Evolutionary conservation across 2,113 vertebrate species (phyloP), one percentile per base, ranked within the genome.

Genomic region (Barnardius zonarius): DNA sequence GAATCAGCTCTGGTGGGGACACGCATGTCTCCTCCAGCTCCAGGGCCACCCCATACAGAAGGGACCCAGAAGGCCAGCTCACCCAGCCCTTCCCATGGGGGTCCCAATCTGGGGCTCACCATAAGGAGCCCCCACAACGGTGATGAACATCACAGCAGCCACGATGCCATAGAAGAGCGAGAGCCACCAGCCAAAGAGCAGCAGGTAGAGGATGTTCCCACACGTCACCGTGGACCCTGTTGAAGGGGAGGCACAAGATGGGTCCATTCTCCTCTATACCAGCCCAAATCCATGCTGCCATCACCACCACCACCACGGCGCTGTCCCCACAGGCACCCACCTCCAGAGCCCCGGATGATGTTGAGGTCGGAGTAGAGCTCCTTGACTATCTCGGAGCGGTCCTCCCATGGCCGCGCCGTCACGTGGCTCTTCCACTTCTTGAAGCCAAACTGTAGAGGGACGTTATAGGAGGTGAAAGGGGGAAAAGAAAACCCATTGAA

Each of bases 351-450:
- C 66, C 97, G 98, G 43, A 99, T 55, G 23, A 97, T 46, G 1
- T 97, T 98, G 27, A 99, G 98, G 49, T 99, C 98, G 0, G 98
- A 98, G 95, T 99, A 98, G 55, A 99, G 98, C 91, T 99, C 98
- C 83, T 98, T 98, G 90, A 98, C 97, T 0, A 98, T 97, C 23
- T 98, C 98, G 0, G 99, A 99, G 6, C 97, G 66, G 82, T 99
- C 98, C 91, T 98, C 98, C 79, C 99, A 98, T 1, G 98, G 99
- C 74, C 96, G 97, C 7, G 97, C 98, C 0, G 99, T 99, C 27
- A 99, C 98, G 1, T 98, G 98, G 49, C 98, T 98, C 91, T 99
- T 99, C 99, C 99, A 99, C 52, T 99, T 99, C 92, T 98, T 98
- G 96, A 99, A 99, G 69, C 99, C 99, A 88, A 99, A 99, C 99